phyloP scores from a whole-genome alignment of 1,140 invertebrate species.

The Euschistus heros region DNA sequence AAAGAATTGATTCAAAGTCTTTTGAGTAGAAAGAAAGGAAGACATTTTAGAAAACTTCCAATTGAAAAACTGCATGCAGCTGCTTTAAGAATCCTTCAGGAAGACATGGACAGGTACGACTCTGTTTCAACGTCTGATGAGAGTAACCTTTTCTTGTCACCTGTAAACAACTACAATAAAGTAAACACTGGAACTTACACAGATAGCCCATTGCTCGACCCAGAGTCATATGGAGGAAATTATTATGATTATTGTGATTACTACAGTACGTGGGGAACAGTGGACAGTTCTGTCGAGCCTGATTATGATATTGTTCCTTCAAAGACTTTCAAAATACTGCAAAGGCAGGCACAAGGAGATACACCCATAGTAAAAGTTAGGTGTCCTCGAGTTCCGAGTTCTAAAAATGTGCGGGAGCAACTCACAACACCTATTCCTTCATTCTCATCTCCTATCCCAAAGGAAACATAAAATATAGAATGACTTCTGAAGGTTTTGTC shows the following conservation, averaged over 20 bases:
- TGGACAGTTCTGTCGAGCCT: slow-evolving; percentile 26
- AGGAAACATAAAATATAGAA: slow-evolving; percentile 26
- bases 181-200: slow-evolving; percentile 9
- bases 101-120: slow-evolving; percentile 38
- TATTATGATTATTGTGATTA: slow-evolving; percentile 44
- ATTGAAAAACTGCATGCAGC: slow-evolving; percentile 45
- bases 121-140: slow-evolving; percentile 32
- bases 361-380: slow-evolving; percentile 27
- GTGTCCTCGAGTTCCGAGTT: slow-evolving; percentile 30
- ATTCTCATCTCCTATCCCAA: slow-evolving; percentile 21
- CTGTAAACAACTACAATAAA: slow-evolving; percentile 28
- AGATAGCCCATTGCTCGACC: slow-evolving; percentile 33
- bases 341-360: slow-evolving; percentile 27
- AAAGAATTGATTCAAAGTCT: slow-evolving; percentile 46
- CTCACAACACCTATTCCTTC: slow-evolving; percentile 11
- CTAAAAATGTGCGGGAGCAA: slow-evolving; percentile 20
- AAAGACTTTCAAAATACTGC: slow-evolving; percentile 39
- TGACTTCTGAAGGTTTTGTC: slow-evolving; percentile 21
- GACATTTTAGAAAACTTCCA: slow-evolving; percentile 41
- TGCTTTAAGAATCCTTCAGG: slow-evolving; percentile 41
- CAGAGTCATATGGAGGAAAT: slow-evolving; percentile 33
- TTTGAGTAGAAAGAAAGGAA: slow-evolving; percentile 41
- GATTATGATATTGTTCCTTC: slow-evolving; percentile 41
- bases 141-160: slow-evolving; percentile 29
- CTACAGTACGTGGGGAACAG: slow-evolving; percentile 47